phyloP scores from a whole-genome alignment of 35 echinoderm and acorn worm species.

The Heliocidaris tuberculata region DNA sequence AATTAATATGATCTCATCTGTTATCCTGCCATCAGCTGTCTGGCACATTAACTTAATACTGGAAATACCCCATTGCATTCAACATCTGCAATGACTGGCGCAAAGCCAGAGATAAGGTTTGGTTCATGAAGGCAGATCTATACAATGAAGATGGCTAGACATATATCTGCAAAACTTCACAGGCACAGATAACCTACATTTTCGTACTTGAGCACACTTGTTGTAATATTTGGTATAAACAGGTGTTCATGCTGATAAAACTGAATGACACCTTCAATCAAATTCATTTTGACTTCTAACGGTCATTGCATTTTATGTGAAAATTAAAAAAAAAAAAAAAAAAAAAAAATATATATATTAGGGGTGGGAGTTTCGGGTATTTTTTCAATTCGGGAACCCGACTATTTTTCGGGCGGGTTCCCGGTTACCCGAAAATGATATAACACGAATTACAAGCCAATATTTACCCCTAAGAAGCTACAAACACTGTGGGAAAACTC shows the following conservation, averaged over 20 bases:
- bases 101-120: background rate
- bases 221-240: background rate
- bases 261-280: background rate
- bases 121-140: background rate
- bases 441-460: too few relatives aligned
- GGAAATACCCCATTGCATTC: background rate
- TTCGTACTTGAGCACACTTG: too few relatives aligned
- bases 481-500: too few relatives aligned
- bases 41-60: background rate
- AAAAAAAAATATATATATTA: too few relatives aligned
- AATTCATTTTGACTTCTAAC: background rate
- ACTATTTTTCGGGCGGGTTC: too few relatives aligned
- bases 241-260: background rate
- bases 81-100: background rate
- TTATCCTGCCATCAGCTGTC: background rate
- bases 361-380: too few relatives aligned
- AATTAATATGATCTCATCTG: background rate
- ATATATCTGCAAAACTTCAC: background rate
- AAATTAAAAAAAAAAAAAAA: too few relatives aligned
- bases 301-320: background rate
- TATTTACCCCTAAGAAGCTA: too few relatives aligned
- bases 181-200: background rate
- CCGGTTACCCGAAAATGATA: too few relatives aligned
- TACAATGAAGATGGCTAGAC: background rate
- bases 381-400: too few relatives aligned